phyloP scores from a whole-genome alignment of 2,113 vertebrate species.

The Clinocottus analis region DNA sequence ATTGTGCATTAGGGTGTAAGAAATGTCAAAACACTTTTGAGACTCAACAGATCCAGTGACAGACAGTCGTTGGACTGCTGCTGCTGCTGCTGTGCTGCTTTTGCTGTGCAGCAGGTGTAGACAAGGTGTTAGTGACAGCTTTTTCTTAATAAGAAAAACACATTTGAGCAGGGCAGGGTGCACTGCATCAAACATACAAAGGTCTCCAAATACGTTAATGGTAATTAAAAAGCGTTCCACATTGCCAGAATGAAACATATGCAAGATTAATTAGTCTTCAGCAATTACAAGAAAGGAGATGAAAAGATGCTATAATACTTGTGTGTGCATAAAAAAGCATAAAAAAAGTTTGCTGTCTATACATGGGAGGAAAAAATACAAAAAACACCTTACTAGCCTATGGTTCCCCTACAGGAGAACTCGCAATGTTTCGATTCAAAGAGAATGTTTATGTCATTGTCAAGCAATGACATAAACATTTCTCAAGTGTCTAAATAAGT shows the following conservation, averaged over 20 bases:
- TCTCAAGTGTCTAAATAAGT: not conserved
- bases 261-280: not conserved
- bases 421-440: not conserved
- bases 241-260: constrained; percentile 6
- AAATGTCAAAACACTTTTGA: constrained; percentile 4
- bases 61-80: not conserved
- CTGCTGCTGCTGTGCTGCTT: constrained; percentile 23
- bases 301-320: not conserved
- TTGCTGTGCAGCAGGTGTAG: constrained; percentile 22
- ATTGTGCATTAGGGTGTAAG: not conserved
- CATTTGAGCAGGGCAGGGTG: constrained; percentile 15
- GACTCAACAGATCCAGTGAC: not conserved
- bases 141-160: constrained; percentile 43
- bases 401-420: not conserved
- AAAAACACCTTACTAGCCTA: too few species aligned
- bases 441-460: not conserved
- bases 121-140: constrained; percentile 44
- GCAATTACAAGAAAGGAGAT: constrained; percentile 13
- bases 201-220: constrained; percentile 24
- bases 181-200: constrained; percentile 49
- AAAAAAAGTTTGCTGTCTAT: not conserved
- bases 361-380: not conserved
- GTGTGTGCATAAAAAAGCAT: not conserved
- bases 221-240: constrained; percentile 32
- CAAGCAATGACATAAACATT: not conserved